Base-by-base conservation (phyloP, 2,888 invertebrate genomes). In the Dryococelus australis region DNA sequence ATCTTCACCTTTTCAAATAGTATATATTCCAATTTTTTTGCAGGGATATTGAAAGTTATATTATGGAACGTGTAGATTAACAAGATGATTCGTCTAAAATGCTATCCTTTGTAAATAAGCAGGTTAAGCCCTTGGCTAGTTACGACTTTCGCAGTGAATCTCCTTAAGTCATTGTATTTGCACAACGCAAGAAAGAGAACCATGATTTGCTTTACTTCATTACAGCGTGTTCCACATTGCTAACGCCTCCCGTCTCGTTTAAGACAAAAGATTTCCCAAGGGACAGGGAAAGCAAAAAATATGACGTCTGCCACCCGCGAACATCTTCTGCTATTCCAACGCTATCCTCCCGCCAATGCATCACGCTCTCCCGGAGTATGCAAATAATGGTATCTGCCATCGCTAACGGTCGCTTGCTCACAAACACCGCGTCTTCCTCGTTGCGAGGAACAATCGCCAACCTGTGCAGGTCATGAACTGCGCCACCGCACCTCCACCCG, bases 371-470 rank as follows among this genome's bases (percentile, higher is more conserved):
- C n/a, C n/a, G 65, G 65, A 24, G 16, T 20, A 65, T 65, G 65
- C 65, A 65, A 65, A 65, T 65, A 65, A 65, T n/a, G 65, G 16
- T 65, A 65, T 65, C 65, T 65, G n/a, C 65, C 65, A 65, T 65
- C 65, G 20, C n/a, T 65, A 65, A 65, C 65, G n/a, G 65, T 65
- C 20, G 3, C n/a, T 65, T n/a, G 65, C 65, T 65, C 65, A 20
- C 65, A 9, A 20, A n/a, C 65, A 65, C n/a, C 65, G n/a, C 65
- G 65, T 65, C 10, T 24, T 65, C 65, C n/a, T 65, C 24, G 20
- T 20, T 65, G 65, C 16, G 10, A 8, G n/a, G 20, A 65, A 65
- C 65, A 65, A 65, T n/a, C 65, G 65, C n/a, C 65, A 35, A 35
- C 35, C 35, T 35, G 35, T 35, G 35, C 35, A 35, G 35, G 35